phyloP scores from a whole-genome alignment of 1,140 invertebrate genomes.

The Rhyzopertha dominica region DNA sequence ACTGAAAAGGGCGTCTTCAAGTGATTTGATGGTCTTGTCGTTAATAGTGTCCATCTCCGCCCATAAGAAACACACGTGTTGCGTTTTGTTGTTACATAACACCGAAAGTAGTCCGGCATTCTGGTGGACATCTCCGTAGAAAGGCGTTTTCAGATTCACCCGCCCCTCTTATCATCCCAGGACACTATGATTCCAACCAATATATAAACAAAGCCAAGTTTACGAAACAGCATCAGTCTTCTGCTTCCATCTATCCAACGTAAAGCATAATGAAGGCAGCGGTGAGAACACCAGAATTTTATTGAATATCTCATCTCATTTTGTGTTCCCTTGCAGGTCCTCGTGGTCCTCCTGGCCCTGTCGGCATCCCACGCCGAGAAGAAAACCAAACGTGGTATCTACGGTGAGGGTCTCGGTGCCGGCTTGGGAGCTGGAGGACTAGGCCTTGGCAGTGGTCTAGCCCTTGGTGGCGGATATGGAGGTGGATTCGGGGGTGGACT shows the following conservation, averaged over 20 bases:
- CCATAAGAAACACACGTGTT: too few relatives aligned
- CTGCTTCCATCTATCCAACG: conserved; percentile 22
- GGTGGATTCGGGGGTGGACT: conserved; percentile 10
- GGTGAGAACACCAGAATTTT: conserved; percentile 16
- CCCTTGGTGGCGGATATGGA: conserved; percentile 8
- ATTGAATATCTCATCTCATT: neutral
- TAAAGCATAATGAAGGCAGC: conserved; percentile 30
- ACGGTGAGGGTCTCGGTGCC: conserved; percentile 14
- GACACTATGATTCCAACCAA: too few relatives aligned
- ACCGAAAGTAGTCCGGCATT: too few relatives aligned
- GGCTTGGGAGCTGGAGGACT: conserved; percentile 8
- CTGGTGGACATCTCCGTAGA: too few relatives aligned
- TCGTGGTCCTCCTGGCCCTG: conserved; percentile 21
- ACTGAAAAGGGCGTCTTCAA: too few relatives aligned
- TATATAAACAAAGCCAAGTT: too few relatives aligned
- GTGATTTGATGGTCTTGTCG: too few relatives aligned
- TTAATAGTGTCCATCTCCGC: too few relatives aligned
- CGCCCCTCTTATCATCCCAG: too few relatives aligned
- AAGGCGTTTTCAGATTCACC: too few relatives aligned
- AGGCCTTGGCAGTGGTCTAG: conserved; percentile 14
- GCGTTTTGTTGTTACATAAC: too few relatives aligned
- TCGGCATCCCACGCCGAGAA: conserved; percentile 27
- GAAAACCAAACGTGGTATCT: conserved; percentile 29
- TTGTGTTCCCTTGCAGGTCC: conserved; percentile 23
- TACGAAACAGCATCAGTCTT: conserved; percentile 30